phyloP scores from a whole-genome alignment of 2,888 invertebrate genomes.

The Eristalis tenax region DNA sequence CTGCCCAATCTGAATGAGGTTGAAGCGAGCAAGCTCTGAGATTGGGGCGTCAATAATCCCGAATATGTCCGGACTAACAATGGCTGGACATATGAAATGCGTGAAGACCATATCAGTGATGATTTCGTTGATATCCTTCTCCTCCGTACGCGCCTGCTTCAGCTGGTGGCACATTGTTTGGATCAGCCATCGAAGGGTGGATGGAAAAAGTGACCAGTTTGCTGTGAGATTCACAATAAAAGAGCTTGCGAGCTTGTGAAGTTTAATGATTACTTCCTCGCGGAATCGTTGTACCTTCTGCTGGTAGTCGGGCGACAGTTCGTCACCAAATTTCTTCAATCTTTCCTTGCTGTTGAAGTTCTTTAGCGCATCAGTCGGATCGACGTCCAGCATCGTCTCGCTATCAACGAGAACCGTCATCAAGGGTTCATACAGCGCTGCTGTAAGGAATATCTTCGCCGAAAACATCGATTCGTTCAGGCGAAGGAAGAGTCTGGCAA shows the following conservation, averaged over 20 bases:
- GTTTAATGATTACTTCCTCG: conserved; percentile 88
- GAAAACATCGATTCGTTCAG: conserved; percentile 95
- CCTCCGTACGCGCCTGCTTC: conserved; percentile 82
- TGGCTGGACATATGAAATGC: conserved; percentile 96
- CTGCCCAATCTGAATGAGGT: conserved; percentile 94
- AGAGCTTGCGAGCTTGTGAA: conserved; percentile 89
- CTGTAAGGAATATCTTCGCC: conserved; percentile 95
- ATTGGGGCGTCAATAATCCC: conserved; percentile 97
- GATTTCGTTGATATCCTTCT: conserved; percentile 83
- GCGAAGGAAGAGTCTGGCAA: conserved; percentile 92
- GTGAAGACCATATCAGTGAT: conserved; percentile 96
- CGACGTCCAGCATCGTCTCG: conserved; percentile 95
- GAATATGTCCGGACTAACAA: conserved; percentile 97
- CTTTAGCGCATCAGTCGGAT: conserved; percentile 89
- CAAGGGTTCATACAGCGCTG: conserved; percentile 94
- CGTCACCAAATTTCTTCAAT: conserved; percentile 89
- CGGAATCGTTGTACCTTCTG: conserved; percentile 90
- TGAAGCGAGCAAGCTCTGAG: conserved; percentile 94
- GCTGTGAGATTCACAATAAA: conserved; percentile 92
- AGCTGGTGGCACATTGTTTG: conserved; percentile 90
- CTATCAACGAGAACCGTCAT: conserved; percentile 95
- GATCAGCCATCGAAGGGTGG: conserved; percentile 93
- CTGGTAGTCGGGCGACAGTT: conserved; percentile 88
- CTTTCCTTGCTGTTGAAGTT: conserved; percentile 77
- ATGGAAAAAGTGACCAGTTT: conserved; percentile 95